phyloP scores from a whole-genome alignment of 2,888 invertebrate genomes.

The Lasiommata megera region DNA sequence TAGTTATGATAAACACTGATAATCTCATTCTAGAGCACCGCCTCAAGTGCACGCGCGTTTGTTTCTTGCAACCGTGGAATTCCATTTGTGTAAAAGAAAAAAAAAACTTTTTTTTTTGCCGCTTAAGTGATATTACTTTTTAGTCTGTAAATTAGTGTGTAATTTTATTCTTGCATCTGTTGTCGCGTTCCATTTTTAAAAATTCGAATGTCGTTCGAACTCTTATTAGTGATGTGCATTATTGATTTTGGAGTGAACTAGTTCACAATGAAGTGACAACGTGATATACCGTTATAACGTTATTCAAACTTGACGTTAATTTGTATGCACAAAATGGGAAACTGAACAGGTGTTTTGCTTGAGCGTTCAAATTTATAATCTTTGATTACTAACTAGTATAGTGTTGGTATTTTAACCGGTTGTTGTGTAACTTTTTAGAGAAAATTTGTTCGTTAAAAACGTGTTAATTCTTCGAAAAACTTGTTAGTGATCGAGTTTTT shows the following conservation, averaged over 20 bases:
- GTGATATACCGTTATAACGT: slow-evolving; percentile 28
- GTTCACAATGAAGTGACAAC: slow-evolving; percentile 17
- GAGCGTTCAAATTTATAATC: slow-evolving; percentile 38
- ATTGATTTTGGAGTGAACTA: slow-evolving; percentile 25
- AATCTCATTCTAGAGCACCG: slow-evolving; percentile 70
- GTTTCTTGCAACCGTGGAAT: slow-evolving; percentile 52
- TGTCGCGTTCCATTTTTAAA: slow-evolving; percentile 10
- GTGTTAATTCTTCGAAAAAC: slow-evolving; percentile 57
- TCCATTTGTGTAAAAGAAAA: slow-evolving; percentile 28
- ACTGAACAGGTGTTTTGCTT: slow-evolving; percentile 38
- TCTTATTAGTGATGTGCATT: slow-evolving; percentile 24
- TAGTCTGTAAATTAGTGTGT: background rate
- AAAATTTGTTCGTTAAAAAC: slow-evolving; percentile 37
- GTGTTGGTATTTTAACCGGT: slow-evolving; percentile 28
- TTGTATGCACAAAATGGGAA: slow-evolving; percentile 34
- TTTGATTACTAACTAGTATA: slow-evolving; percentile 25
- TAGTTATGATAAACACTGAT: slow-evolving; percentile 71
- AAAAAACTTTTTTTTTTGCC: slow-evolving; percentile 15
- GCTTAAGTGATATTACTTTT: background rate
- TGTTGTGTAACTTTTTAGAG: slow-evolving; percentile 34
- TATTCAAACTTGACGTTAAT: slow-evolving; percentile 28
- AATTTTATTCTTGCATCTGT: slow-evolving; percentile 2
- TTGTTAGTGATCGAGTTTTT: slow-evolving; percentile 55
- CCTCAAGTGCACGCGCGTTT: slow-evolving; percentile 60
- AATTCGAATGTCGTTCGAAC: slow-evolving; percentile 7